Base-by-base conservation (phyloP, 2,888 invertebrate species). In the Synergus umbraculus region DNA sequence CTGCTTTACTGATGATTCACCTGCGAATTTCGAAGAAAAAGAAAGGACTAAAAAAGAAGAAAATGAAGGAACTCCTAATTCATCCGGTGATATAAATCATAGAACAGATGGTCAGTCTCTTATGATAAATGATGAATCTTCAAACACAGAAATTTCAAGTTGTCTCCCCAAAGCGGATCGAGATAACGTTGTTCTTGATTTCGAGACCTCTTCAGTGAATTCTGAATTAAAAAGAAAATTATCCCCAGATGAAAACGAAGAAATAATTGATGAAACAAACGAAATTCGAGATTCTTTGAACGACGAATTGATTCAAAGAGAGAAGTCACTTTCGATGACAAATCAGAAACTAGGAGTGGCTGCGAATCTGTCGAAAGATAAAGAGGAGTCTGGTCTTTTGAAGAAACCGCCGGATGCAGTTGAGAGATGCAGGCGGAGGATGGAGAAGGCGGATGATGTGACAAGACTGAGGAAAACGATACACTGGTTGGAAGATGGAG, bases 401-500 rank as follows among this genome's bases (percentile, higher is more conserved):
- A 78, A 37, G 41, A 78, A 82, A 37, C 81, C 78, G 73, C 79
- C 77, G 12, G 76, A 49, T 18, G 65, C n/a, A 41, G 8, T 13
- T 29, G 41, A 43, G 46, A 7, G 22, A 22, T 64, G n/a, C 44
- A 76, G 60, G 9, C 44, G 41, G 29, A 44, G 76, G n/a, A 41
- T 58, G 12, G 54, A 44, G 76, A 79, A 46, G 54, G 82, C 81
- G 12, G 86, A 86, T 79, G 89, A 89, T 44, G 80, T 86, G 15
- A 77, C 82, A 1, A 85, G 89, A 49, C 83, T 90, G 5, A 83
- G 90, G 37, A 89, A 89, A 81, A 90, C 89, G 5, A 90, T 90
- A 73, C 87, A 88, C 78, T 90, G 90, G 90, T 80, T 90, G 60
- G 90, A 90, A 76, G 89, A 90, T 49, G 88, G 88, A 41, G 86